A percentile compares a stretch with the other conserved stretches of the same genome.
These are phyloP conservation scores for Boulengeromyrus knoepffleri DNA, from an alignment of 2,113 vertebrate genomes.

Conservation along the genomic window DNA sequence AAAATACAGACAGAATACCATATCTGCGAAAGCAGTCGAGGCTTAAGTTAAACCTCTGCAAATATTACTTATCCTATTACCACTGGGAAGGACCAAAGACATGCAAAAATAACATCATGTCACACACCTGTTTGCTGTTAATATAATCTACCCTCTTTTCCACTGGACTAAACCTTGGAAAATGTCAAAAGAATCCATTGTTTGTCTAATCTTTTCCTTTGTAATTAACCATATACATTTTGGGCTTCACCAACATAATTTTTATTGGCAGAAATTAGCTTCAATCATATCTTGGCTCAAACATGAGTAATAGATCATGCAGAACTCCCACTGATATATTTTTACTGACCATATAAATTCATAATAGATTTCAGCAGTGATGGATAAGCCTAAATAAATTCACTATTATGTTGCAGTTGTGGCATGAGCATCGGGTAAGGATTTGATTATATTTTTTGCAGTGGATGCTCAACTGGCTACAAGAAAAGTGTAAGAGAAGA, in stretches of 20 bases:
- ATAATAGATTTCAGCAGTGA: neutral
- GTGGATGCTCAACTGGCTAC: neutral
- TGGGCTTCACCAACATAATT: conserved; percentile 22
- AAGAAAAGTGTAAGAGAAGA: neutral
- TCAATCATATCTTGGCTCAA: neutral
- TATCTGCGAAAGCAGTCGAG: neutral
- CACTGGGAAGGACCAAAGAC: neutral
- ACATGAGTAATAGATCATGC: neutral
- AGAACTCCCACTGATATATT: neutral
- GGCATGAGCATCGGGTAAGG: neutral
- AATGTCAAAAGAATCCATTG: conserved; percentile 19
- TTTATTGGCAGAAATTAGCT: neutral
- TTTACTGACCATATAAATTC: neutral
- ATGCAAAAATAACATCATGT: conserved; percentile 14
- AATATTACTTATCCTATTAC: conserved; percentile 19
- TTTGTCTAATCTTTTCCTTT: neutral
- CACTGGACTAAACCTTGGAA: conserved; percentile 19
- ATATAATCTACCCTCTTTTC: conserved; percentile 21
- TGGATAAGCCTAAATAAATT: neutral
- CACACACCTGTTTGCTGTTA: conserved; percentile 19
- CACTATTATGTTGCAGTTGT: neutral
- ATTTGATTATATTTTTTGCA: neutral
- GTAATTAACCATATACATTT: conserved; percentile 20
- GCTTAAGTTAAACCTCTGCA: conserved; percentile 25
- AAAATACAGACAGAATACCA: neutral